Conservation (phyloP, 2,888 invertebrate genomes). For the Onthophagus sagittarius region DNA sequence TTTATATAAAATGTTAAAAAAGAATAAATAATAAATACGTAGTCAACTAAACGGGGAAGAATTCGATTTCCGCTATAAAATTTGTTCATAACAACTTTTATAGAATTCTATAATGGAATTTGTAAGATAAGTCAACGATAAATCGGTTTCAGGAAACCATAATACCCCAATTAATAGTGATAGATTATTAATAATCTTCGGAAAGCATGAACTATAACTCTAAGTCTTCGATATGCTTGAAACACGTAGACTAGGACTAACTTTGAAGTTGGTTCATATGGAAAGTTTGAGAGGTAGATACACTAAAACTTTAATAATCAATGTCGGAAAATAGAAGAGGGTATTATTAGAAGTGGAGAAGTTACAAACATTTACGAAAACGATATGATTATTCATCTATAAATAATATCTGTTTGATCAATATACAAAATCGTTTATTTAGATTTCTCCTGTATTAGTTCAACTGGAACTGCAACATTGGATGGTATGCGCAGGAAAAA, state of each 20-base stretch:
- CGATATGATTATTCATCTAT: too few relatives aligned
- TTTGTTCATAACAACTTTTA: not conserved
- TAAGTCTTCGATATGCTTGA: not conserved
- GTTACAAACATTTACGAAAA: too few relatives aligned
- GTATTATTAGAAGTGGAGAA: too few relatives aligned
- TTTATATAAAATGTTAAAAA: not conserved
- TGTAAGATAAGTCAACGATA: not conserved
- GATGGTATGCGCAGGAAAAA: not conserved
- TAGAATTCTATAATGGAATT: not conserved
- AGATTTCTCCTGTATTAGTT: not conserved
- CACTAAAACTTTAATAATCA: not conserved
- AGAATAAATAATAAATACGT: not conserved
- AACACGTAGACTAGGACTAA: not conserved
- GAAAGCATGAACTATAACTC: not conserved
- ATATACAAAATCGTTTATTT: not conserved
- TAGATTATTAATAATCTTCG: not conserved
- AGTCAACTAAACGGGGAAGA: not conserved
- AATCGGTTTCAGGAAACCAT: not conserved
- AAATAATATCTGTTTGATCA: not conserved
- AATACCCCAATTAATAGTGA: not conserved
- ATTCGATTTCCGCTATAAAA: not conserved
- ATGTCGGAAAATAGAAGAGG: not conserved
- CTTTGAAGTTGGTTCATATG: not conserved
- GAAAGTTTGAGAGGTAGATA: not conserved
- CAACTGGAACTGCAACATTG: not conserved